Conservation (phyloP, 2,113 vertebrate species). For the Phoxinus phoxinus region DNA sequence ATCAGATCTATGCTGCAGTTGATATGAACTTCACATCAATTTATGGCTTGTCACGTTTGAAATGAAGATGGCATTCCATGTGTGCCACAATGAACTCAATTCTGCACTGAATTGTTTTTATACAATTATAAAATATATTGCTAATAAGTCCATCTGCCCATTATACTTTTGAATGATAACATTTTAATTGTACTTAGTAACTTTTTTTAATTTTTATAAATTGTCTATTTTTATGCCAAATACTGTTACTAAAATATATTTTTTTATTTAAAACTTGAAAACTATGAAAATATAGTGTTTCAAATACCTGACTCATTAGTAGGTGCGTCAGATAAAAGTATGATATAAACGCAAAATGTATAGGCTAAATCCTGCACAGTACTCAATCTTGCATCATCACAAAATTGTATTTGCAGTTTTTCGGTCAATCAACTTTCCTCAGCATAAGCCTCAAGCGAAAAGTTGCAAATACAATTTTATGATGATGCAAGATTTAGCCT, state of each 20-base stretch:
- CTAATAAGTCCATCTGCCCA: neutral
- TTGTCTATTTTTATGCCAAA: neutral
- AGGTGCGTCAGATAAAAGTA: neutral
- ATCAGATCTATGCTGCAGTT: neutral
- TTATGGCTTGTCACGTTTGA: neutral
- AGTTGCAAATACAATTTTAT: neutral
- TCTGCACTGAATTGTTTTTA: neutral
- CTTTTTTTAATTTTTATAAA: neutral
- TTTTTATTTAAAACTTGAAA: neutral
- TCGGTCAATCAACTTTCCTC: neutral
- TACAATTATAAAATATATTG: neutral
- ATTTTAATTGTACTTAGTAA: neutral
- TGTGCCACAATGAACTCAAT: neutral
- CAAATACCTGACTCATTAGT: neutral
- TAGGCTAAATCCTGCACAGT: neutral
- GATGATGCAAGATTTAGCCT: neutral
- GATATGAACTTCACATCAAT: neutral
- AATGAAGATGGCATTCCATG: neutral
- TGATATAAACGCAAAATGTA: neutral
- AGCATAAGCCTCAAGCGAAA: too few relatives aligned
- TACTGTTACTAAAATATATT: neutral
- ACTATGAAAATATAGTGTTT: neutral
- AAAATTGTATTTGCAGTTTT: neutral
- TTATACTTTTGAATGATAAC: neutral
- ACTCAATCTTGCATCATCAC: neutral